Evolutionary conservation across 2,888 invertebrate species (phyloP).

Genomic region (Osedax fenrisi): DNA sequence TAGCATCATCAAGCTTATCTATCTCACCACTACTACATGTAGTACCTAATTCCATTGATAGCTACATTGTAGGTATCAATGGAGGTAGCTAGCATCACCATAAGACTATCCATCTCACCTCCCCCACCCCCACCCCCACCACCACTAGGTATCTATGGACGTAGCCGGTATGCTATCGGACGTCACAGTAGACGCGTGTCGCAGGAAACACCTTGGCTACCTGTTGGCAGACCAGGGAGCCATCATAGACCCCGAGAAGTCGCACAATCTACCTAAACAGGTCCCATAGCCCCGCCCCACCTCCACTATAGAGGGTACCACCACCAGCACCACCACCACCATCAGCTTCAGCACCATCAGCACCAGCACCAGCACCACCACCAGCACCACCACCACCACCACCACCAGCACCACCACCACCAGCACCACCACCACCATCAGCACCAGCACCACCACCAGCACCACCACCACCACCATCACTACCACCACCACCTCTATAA

Average conservation of each 20-base stretch:
- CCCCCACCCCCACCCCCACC: background rate
- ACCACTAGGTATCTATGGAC: conserved; percentile 57
- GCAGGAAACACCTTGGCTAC: conserved; percentile 81
- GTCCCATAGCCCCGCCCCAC: conserved; percentile 43
- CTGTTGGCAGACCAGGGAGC: conserved; percentile 92
- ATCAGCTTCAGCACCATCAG: background rate
- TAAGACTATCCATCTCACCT: no score
- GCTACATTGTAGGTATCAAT: no score
- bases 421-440: background rate
- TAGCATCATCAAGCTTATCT: no score
- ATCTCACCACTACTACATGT: no score
- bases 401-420: background rate
- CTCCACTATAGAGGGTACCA: background rate
- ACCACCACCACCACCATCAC: background rate
- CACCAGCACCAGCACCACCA: background rate
- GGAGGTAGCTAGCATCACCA: no score
- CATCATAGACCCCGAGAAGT: conserved; percentile 75
- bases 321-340: background rate
- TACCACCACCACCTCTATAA: no score
- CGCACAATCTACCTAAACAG: conserved; percentile 83
- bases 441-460: background rate
- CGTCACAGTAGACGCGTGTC: conserved; percentile 71
- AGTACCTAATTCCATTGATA: no score
- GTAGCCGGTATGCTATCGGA: conserved; percentile 72
- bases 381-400: background rate